Evolutionary conservation across 2,113 vertebrate genomes (phyloP).

Genomic region (Camelus dromedarius): DNA sequence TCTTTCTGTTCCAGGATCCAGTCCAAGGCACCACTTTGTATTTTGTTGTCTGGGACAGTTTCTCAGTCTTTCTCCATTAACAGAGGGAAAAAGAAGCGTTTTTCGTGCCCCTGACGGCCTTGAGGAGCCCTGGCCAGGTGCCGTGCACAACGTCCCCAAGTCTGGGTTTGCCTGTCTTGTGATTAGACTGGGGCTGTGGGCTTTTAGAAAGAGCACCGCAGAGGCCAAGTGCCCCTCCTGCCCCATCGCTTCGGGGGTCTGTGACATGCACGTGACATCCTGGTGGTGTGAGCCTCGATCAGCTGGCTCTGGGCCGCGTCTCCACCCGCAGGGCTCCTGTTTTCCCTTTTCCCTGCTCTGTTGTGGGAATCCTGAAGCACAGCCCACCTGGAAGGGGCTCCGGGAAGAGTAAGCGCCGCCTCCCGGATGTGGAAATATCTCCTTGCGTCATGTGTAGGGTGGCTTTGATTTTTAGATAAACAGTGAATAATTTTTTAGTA

Average conservation of each 20-base stretch:
- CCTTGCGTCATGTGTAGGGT: not conserved
- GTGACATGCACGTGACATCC: not conserved
- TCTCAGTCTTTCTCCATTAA: not conserved
- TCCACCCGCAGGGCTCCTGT: not conserved
- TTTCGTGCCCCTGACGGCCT: not conserved
- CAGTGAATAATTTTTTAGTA: not conserved
- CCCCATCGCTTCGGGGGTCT: not conserved
- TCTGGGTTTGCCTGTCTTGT: not conserved
- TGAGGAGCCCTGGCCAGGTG: not conserved
- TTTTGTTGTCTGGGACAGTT: not conserved
- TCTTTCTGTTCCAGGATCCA: not conserved
- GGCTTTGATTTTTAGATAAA: constrained; percentile 41
- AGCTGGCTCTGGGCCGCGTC: not conserved
- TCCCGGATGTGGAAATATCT: not conserved
- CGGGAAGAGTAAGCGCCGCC: not conserved
- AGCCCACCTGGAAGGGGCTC: not conserved
- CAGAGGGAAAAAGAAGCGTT: not conserved
- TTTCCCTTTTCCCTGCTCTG: not conserved
- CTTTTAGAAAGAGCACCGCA: not conserved
- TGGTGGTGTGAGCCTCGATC: not conserved
- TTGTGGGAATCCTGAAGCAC: not conserved
- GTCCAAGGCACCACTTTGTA: not conserved
- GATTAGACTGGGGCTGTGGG: not conserved
- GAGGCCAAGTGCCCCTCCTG: not conserved
- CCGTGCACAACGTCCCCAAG: not conserved